Conservation (phyloP, 2,797 vertebrate genomes). For the Atherinosoma microstoma region DNA sequence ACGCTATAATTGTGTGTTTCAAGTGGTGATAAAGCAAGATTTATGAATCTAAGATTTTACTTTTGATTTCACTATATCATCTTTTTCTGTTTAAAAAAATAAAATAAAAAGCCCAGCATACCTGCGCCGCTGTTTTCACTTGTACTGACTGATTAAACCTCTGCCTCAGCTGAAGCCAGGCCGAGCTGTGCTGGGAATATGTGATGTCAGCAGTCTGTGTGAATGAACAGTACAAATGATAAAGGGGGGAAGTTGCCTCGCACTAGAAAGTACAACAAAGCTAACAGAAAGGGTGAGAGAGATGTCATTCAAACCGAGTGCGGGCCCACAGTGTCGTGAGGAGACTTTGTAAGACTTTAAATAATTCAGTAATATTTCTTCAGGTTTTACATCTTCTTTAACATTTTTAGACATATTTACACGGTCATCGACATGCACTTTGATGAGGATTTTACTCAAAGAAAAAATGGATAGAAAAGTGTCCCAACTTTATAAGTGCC, state of each 20-base stretch:
- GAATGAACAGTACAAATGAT: constrained; percentile 6
- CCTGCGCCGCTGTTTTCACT: constrained; percentile 22
- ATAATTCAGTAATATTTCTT: background rate
- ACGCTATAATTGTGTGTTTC: constrained; percentile 5
- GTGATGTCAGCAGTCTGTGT: constrained; percentile 27
- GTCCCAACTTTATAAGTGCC: background rate
- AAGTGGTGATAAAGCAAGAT: constrained; percentile 7
- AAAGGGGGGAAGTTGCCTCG: constrained; percentile 9
- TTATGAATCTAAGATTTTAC: constrained; percentile 10
- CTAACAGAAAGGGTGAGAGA: constrained; percentile 7
- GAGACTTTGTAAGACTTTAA: background rate
- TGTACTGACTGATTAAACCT: constrained; percentile 18
- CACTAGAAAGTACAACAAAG: constrained; percentile 19
- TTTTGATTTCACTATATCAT: constrained; percentile 27
- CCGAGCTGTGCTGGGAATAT: constrained; percentile 2
- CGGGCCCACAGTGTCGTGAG: background rate
- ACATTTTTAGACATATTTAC: background rate
- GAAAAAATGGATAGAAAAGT: background rate
- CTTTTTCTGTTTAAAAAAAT: background rate
- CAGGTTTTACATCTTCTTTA: background rate
- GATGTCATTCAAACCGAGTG: constrained; percentile 17
- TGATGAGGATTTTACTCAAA: background rate
- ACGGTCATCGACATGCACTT: background rate
- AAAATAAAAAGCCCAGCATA: background rate
- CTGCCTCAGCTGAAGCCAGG: constrained; percentile 13